Base-by-base conservation (phyloP, 2,888 invertebrate species). In the Drosophila neonasuta region DNA sequence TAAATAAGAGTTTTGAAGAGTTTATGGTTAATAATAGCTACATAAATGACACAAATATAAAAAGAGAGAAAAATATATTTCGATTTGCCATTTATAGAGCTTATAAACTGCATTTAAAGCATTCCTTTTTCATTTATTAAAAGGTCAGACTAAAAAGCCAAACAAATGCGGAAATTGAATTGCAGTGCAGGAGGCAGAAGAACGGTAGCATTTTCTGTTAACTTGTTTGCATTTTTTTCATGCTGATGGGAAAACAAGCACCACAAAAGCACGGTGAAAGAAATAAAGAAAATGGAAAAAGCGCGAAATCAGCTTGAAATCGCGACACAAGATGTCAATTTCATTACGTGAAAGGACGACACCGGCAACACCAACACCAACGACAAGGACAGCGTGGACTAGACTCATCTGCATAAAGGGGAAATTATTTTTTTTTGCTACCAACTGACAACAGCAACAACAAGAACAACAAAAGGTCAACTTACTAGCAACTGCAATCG, bases 271-370 rank as follows among this genome's bases (percentile, higher is more conserved):
- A 56, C 8, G 34, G 46, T 5, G 29, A 29, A 67, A 51, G 42
- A 61, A 74, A 60, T 42, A 67, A 29, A 56, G 60, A 24, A 57
- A 45, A 36, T 55, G 51, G 15, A 46, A 68, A 63, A 69, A 59
- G 68, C 32, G 70, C 32, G 65, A 70, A 84, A 79, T 71, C 75
- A 81, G 66, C 69, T 77, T 73, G 80, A 72, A 83, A 85, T 79
- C 86, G 80, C 80, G 86, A 74, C 72, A 76, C 76, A 76, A 86
- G 79, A 84, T 86, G 86, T 84, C 83, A 83, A 86, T 86, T 84
- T 84, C 86, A 83, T 84, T 84, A 84, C 78, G 68, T 64, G 71
- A 51, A 58, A 64, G 70, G 76, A 74, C 76, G 52, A 66, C 49
- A 64, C 52, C 29, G 48, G 54, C 48, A 48, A 63, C 62, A 63